phyloP scores from a whole-genome alignment of 2,797 vertebrate genomes.

The Poeciliopsis gracilis region DNA sequence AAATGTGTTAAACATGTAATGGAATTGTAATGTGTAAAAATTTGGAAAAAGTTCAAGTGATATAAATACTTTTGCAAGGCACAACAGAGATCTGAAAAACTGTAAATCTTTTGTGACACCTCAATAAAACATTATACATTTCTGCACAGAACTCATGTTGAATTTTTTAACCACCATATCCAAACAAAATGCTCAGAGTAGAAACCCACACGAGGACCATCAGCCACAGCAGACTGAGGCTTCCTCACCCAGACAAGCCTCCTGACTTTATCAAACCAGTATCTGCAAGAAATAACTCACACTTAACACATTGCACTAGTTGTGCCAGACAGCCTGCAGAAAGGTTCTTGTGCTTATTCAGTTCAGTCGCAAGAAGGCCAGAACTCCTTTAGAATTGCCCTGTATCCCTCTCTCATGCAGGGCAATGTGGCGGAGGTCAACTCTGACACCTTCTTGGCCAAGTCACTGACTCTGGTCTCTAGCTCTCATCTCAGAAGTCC shows the following conservation, averaged over 20 bases:
- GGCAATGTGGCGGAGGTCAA: conserved; percentile 49
- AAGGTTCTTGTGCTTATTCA: conserved; percentile 44
- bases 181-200: background rate
- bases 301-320: conserved; percentile 44
- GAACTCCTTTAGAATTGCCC: conserved; percentile 50
- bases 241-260: conserved; percentile 31
- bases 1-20: too few species aligned
- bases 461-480: conserved; percentile 51
- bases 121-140: conserved; percentile 1
- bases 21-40: background rate
- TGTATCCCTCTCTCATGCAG: conserved; percentile 51
- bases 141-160: background rate
- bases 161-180: background rate
- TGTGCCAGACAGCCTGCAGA: conserved; percentile 53
- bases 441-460: conserved; percentile 72
- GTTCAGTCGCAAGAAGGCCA: conserved; percentile 48
- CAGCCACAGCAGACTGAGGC: conserved; percentile 43
- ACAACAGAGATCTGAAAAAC: background rate
- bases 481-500: conserved; percentile 56
- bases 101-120: background rate
- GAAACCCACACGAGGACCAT: conserved; percentile 9
- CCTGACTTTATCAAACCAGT: conserved; percentile 27
- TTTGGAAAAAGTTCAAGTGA: background rate
- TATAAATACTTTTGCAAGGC: background rate
- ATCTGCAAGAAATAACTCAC: conserved; percentile 48